Base-by-base conservation (phyloP, 2,888 invertebrate species). In the Drosophila aldrichi region DNA sequence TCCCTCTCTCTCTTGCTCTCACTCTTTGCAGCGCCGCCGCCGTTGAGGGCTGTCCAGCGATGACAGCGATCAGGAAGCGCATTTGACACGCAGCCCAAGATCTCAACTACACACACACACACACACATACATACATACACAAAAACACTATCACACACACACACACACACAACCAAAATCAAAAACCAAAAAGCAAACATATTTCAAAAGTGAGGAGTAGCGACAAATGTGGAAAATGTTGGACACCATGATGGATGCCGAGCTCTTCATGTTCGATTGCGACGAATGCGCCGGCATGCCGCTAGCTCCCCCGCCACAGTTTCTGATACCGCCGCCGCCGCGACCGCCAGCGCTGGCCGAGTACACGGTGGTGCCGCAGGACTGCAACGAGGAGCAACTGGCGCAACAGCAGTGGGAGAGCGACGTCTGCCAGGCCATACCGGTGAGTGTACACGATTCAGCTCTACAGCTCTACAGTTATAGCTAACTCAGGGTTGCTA, bases 161-260 rank as follows among this genome's bases (percentile, higher is more conserved):
- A 73, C 57, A 51, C 46, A 44, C 44, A 57, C 52, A 58, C 22
- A 58, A 52, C 65, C 70, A 51, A 62, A 56, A 65, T 52, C 43
- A 73, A 41, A 58, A 29, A 40, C 60, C 74, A 76, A 72, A 66
- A 46, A 69, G 22, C 22, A 25, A 46, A 60, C 46, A 43, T 49
- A 41, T 36, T 22, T 52, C 25, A 58, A 40, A 43, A 36, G 29
- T 16, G 38, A 3, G 18, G 10, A 46, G 54, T 16, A 18, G 7
- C 48, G 48, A 14, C 90, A 90, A 90, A 93, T 93, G 93, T 93
- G 92, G 92, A 92, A 93, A 91, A 93, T 93, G 93, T 90, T 85
- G 71, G 88, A 88, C 63, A 55, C 65, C 41, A 73, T 88, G 41
- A 88, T 83, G 69, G 82, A 92, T 60, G 92, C 92, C 63, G 91